Evolutionary conservation across 2,113 vertebrate species (phyloP), one percentile per base, ranked within the genome.

Genomic region (Choloepus hoffmanni): DNA sequence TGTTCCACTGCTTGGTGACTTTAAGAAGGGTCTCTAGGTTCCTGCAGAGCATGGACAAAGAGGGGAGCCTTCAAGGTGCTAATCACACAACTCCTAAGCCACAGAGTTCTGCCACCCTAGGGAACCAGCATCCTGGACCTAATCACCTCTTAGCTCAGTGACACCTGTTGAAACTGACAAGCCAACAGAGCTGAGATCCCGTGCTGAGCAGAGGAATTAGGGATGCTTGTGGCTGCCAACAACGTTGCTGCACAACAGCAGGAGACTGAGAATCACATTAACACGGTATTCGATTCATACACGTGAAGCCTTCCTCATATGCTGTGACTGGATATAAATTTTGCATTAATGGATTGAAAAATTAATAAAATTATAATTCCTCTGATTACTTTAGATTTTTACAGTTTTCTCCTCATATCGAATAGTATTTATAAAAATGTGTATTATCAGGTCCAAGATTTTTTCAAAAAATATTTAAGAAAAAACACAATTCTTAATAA

Each of bases 151-250:
- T 55, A 28, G 45, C 30, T 68, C 58, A 55, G 53, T 84, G 58
- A 89, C 76, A 96, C 19, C 21, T 95, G 79, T 65, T 95, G 90
- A 94, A 92, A 83, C 1, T 16, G 63, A 89, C 74, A 74, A 78
- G 45, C 14, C 5, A 68, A 82, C 36, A 91, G 55, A 58, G 28
- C 63, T 72, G 77, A 85, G 55, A 91, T 68, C 3, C 26, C 94
- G 67, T 23, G n/a, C 70, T 48, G 85, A 92, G 60, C 26, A 65
- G 70, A 94, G 45, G 70, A 85, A 87, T 94, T 73, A 90, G 40
- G 72, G 43, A 73, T 73, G 74, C 30, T 85, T 3, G 14, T 23
- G 55, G 15, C 82, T 92, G 65, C 81, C 92, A 93, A 45, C 3
- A 40, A 3, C 21, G 2, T 26, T 76, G 43, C 43, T 70, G 1